Evolutionary conservation across 2,797 vertebrate genomes (phyloP), one percentile per base, ranked within the genome.

Genomic region (Crypturellus tataupa): DNA sequence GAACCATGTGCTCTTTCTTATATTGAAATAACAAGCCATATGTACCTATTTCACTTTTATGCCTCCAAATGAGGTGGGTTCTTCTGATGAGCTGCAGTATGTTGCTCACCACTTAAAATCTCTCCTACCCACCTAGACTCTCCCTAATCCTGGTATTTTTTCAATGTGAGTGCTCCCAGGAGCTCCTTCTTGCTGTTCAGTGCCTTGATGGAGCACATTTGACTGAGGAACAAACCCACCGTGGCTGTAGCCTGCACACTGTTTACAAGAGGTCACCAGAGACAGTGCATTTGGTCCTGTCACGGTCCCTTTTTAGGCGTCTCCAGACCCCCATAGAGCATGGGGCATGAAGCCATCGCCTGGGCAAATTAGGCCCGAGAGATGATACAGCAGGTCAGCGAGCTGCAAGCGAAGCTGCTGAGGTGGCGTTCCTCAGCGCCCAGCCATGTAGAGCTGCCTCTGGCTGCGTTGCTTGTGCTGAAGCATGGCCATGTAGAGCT

Each of bases 351-450:
- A 80, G 44, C 72, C 80, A 71, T 89, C 80, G 39, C 24, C 64
- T 67, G 67, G 72, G 85, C 80, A 77, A 53, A 88, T 20, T 19
- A 56, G 78, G 46, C 91, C 85, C 85, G 24, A 73, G 91, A 71
- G 79, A 68, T 37, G 40, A 39, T 35, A 35, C 31, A 69, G 89
- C 55, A 65, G 70, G 64, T 68, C 73, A 53, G 81, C 59, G 46
- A 86, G 87, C 80, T 78, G 88, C 83, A 63, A 67, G 82, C 87
- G 76, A 65, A 58, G 82, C 85, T 84, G 63, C 3, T 0, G 14
- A 23, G 39, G 67, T 91, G 91, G 94, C 93, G 80, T 94, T 93
- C 86, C 39, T 5, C 27, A 81, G 80, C 37, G 12, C 71, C 81
- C 56, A 77, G 76, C 70, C 88, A 81, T 86, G 72, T 23, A 10